Base-by-base conservation (phyloP, 1,140 invertebrate genomes). In the Popillia japonica region DNA sequence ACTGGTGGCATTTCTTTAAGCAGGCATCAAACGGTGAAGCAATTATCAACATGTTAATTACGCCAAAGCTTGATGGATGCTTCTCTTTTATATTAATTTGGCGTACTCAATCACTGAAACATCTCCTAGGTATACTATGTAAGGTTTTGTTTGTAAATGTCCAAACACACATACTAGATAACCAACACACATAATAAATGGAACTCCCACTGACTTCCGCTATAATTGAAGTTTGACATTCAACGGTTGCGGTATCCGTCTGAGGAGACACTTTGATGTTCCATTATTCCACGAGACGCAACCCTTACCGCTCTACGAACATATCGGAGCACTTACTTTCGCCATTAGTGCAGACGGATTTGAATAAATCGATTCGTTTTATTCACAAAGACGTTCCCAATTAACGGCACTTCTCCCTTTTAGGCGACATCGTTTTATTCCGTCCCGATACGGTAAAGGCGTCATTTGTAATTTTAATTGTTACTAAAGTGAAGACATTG, bases 381-480 rank as follows among this genome's bases (percentile, higher is more conserved):
- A 68, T 68, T 68, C 61, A 68, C 61, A 68, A 68, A 68, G 61
- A 34, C 61, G 61, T 11, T 22, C 61, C 27, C 61, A 68, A 68
- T 68, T 68, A 68, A 27, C 61, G 61, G 3, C 22, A 22, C 61
- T 27, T 68, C 22, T 34, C 20, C 61, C 8, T 22, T 27, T 22
- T 68, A 9, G 27, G 27, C 22, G 61, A 22, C 27, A 14, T 14
- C 27, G 61, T 68, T 68, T 68, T 68, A 22, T 68, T 68, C 61
- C 61, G 9, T 34, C 27, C 27, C 61, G 61, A 68, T 68, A 68
- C 61, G 22, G 61, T 68, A 68, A 68, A 68, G 20, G 61, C 61
- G 20, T 68, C 61, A 68, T 68, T 68, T 68, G 61, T 68, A 20
- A 68, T 68, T 68, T 68, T 68, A 68, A 68, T 68, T 68, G 61